phyloP scores from a whole-genome alignment of 2,888 invertebrate species.

The Erannis defoliaria region DNA sequence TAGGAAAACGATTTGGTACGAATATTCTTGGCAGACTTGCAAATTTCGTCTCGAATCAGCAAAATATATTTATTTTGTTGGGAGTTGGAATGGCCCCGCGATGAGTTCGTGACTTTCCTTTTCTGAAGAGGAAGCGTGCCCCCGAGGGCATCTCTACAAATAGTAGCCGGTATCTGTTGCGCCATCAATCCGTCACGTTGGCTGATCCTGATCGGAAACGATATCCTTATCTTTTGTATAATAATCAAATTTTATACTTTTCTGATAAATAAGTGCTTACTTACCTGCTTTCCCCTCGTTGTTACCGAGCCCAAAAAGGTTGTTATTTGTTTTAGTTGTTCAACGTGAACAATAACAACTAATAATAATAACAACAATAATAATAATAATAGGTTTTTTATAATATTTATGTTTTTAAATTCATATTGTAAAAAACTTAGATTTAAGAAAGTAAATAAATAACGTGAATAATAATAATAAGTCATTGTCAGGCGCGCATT shows the following conservation, averaged over 20 bases:
- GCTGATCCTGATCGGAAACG: constrained; percentile 44
- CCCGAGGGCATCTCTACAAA: constrained; percentile 45
- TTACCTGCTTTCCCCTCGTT: neutral
- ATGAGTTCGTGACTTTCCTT: constrained; percentile 75
- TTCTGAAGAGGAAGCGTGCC: constrained; percentile 64
- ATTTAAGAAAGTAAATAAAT: too few species aligned
- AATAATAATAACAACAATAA: too few species aligned
- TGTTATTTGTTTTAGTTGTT: too few species aligned
- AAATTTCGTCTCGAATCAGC: constrained; percentile 84
- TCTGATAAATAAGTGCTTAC: neutral
- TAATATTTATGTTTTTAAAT: too few species aligned
- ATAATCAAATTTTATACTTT: constrained; percentile 1
- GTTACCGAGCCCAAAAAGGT: neutral
- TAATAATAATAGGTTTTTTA: too few species aligned
- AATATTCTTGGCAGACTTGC: constrained; percentile 87
- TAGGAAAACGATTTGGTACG: constrained; percentile 87
- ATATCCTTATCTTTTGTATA: constrained; percentile 15
- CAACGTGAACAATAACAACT: too few species aligned
- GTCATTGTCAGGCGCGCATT: too few species aligned
- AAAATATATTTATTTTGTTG: constrained; percentile 85
- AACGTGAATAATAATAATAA: too few species aligned
- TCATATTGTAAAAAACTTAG: too few species aligned
- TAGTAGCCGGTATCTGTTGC: constrained; percentile 51
- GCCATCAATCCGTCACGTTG: constrained; percentile 40
- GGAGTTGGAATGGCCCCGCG: constrained; percentile 71